Evolutionary conservation across 2,113 vertebrate species (phyloP).

Genomic region (Meriones unguiculatus): DNA sequence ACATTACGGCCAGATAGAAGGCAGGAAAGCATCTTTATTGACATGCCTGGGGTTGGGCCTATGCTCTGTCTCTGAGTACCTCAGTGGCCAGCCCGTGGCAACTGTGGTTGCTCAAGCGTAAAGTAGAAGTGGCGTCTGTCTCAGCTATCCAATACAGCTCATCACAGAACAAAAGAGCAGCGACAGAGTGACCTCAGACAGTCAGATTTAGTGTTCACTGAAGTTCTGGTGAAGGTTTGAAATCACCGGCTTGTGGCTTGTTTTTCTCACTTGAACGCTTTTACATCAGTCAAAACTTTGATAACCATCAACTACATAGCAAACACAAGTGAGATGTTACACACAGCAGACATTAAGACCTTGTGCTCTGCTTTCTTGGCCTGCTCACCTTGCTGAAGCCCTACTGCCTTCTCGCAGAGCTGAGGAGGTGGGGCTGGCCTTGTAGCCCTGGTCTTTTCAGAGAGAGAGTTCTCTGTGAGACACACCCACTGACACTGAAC

Average conservation of each 20-base stretch:
- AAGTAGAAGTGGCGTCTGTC: background rate
- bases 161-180: background rate
- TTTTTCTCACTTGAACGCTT: background rate
- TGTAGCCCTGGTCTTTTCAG: background rate
- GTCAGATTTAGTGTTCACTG: background rate
- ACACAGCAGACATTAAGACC: background rate
- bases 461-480: background rate
- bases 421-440: background rate
- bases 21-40: background rate
- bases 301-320: background rate
- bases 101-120: background rate
- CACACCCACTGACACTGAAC: background rate
- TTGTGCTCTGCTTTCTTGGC: background rate
- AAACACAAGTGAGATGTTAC: background rate
- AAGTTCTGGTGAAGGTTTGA: background rate
- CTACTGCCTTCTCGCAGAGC: background rate
- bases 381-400: background rate
- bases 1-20: background rate
- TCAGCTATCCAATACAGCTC: background rate
- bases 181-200: background rate
- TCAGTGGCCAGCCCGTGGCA: background rate
- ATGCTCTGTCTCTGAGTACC: background rate
- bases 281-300: background rate
- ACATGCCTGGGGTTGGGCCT: background rate
- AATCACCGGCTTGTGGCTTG: background rate